Evolutionary conservation across 2,888 invertebrate genomes (phyloP).

Genomic region (Yponomeuta plumbellus): DNA sequence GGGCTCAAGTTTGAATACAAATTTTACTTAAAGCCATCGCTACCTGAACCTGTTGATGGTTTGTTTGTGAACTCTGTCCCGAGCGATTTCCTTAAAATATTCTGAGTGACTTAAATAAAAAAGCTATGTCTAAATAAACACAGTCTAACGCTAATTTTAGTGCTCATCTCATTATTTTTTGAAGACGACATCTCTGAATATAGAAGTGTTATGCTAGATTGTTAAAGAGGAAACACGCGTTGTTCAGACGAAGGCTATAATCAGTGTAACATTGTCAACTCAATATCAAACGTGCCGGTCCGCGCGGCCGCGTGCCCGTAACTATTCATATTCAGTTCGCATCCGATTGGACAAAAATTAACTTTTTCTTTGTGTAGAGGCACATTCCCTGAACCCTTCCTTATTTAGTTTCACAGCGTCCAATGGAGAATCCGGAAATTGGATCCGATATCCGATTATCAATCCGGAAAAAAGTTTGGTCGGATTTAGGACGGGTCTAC

Average conservation of each 20-base stretch:
- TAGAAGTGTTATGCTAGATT: neutral
- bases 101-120: neutral
- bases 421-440: conserved; percentile 24
- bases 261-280: conserved; percentile 8
- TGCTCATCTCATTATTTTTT: too few species aligned
- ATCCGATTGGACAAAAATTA: conserved; percentile 12
- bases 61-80: neutral
- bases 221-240: neutral
- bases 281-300: conserved; percentile 15
- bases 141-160: neutral
- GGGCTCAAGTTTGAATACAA: conserved; percentile 47
- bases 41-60: conserved; percentile 16
- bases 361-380: conserved; percentile 10
- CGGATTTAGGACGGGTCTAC: conserved; percentile 18
- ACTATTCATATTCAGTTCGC: conserved; percentile 13
- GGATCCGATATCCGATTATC: conserved; percentile 25
- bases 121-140: neutral
- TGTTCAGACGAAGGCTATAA: conserved; percentile 4
- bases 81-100: neutral
- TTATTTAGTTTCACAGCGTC: conserved; percentile 16
- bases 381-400: conserved; percentile 12
- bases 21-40: conserved; percentile 42
- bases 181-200: too few species aligned
- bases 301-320: neutral
- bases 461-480: conserved; percentile 21